These are phyloP conservation scores for Pogonocherus hispidulus DNA, from an alignment of 2,888 invertebrate species.

Conservation along the genomic window DNA sequence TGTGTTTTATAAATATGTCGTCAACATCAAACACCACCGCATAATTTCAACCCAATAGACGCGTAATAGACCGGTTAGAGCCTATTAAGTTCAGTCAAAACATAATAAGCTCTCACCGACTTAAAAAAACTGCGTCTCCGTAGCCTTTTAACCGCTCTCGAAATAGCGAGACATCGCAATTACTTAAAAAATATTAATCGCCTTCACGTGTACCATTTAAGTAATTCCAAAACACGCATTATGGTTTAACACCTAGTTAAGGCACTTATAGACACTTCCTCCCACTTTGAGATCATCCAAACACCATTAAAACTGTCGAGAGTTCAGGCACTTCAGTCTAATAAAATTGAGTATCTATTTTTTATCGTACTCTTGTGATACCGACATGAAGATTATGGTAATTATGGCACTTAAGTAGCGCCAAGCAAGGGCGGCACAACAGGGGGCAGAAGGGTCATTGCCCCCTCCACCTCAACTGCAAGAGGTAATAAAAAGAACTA, in stretches of 20 bases:
- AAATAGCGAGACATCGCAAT: slow-evolving; percentile 32
- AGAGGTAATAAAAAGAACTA: too few species aligned
- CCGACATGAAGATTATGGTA: not conserved
- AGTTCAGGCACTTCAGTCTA: slow-evolving; percentile 42
- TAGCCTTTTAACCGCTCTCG: slow-evolving; percentile 20
- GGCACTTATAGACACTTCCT: slow-evolving; percentile 33
- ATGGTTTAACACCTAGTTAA: slow-evolving; percentile 39
- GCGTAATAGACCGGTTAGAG: not conserved
- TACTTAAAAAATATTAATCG: slow-evolving; percentile 38
- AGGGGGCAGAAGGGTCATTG: too few species aligned
- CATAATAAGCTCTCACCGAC: not conserved
- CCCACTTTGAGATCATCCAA: slow-evolving; percentile 47
- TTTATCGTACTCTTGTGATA: slow-evolving; percentile 1
- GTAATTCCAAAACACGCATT: slow-evolving; percentile 45
- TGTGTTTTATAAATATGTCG: too few species aligned
- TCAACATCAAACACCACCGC: not conserved
- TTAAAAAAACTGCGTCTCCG: not conserved
- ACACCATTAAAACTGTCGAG: slow-evolving; percentile 51
- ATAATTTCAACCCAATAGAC: not conserved
- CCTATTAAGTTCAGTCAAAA: slow-evolving; percentile 14
- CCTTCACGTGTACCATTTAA: slow-evolving; percentile 41
- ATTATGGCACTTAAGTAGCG: slow-evolving; percentile 47
- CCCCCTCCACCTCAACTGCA: too few species aligned
- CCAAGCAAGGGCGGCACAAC: slow-evolving; percentile 43
- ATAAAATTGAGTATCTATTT: slow-evolving; percentile 10